Evolutionary conservation across 1,140 invertebrate genomes (phyloP).

Genomic region (Microvelia longipes): DNA sequence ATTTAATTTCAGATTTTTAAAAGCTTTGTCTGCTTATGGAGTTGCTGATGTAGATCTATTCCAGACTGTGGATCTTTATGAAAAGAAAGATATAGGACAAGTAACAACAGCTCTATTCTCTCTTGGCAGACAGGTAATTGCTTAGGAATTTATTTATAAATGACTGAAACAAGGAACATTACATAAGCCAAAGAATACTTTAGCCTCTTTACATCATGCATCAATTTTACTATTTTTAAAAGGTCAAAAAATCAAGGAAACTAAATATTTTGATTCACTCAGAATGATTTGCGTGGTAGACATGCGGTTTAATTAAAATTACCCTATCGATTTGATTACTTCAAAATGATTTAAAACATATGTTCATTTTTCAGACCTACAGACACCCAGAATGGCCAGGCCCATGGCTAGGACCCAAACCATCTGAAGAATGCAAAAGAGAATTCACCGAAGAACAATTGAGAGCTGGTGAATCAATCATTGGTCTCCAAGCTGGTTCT

Average conservation of each 20-base stretch:
- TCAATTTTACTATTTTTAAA: too few relatives aligned
- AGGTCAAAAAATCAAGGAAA: too few relatives aligned
- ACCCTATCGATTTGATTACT: too few relatives aligned
- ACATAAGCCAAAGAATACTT: too few relatives aligned
- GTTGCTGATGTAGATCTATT: constrained; percentile 80
- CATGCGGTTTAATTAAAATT: too few relatives aligned
- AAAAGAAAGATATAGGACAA: constrained; percentile 79
- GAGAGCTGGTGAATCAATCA: constrained; percentile 63
- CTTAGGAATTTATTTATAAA: constrained; percentile 2
- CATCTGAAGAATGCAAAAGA: constrained; percentile 69
- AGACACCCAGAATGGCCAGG: constrained; percentile 74
- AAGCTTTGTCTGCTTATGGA: constrained; percentile 69
- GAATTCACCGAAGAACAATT: constrained; percentile 81
- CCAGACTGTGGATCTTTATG: constrained; percentile 85
- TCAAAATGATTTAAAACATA: too few relatives aligned
- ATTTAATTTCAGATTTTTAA: constrained; percentile 73
- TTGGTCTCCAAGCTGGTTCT: constrained; percentile 80
- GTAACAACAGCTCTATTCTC: constrained; percentile 78
- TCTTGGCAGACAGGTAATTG: constrained; percentile 65
- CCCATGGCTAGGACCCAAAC: constrained; percentile 67
- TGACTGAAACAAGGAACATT: too few relatives aligned
- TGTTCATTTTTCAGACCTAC: constrained; percentile 49
- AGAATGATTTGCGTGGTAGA: too few relatives aligned
- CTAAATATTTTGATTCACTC: too few relatives aligned
- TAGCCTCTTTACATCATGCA: too few relatives aligned